These are phyloP conservation scores for Schlechtendalia chinensis DNA, from an alignment of 1,140 invertebrate genomes.

Conservation along the genomic window DNA sequence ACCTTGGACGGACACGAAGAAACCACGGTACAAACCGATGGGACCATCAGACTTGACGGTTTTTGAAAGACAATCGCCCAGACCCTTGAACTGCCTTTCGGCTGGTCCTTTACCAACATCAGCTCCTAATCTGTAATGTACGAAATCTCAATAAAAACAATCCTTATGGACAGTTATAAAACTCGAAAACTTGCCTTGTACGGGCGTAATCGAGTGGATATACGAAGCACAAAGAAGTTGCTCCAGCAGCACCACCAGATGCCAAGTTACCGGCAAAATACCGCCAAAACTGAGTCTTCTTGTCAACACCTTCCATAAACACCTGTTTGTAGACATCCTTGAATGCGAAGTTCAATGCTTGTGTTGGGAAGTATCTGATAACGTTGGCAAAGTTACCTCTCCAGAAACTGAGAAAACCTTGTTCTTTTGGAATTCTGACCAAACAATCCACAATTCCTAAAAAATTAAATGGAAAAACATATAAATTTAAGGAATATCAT, in stretches of 20 bases:
- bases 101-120: constrained; percentile 74
- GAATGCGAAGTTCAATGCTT: constrained; percentile 94
- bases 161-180: too few species aligned
- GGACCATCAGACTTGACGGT: constrained; percentile 81
- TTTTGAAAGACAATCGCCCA: constrained; percentile 79
- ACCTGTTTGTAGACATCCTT: constrained; percentile 86
- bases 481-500: too few species aligned
- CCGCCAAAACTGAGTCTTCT: constrained; percentile 82
- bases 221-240: constrained; percentile 90
- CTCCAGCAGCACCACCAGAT: constrained; percentile 91
- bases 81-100: constrained; percentile 78
- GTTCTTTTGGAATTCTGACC: constrained; percentile 80
- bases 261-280: constrained; percentile 85
- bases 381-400: constrained; percentile 93
- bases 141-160: background rate
- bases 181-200: constrained; percentile 67
- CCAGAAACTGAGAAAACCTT: constrained; percentile 84
- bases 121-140: constrained; percentile 67
- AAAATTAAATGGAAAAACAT: constrained; percentile 51
- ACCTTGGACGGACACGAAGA: constrained; percentile 85
- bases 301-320: constrained; percentile 81
- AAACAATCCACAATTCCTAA: constrained; percentile 84
- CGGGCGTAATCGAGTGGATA: constrained; percentile 94
- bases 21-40: constrained; percentile 82
- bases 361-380: constrained; percentile 90